These are phyloP conservation scores for Rhinolophus sinicus DNA, from an alignment of 2,113 vertebrate species.

Conservation along the genomic window DNA sequence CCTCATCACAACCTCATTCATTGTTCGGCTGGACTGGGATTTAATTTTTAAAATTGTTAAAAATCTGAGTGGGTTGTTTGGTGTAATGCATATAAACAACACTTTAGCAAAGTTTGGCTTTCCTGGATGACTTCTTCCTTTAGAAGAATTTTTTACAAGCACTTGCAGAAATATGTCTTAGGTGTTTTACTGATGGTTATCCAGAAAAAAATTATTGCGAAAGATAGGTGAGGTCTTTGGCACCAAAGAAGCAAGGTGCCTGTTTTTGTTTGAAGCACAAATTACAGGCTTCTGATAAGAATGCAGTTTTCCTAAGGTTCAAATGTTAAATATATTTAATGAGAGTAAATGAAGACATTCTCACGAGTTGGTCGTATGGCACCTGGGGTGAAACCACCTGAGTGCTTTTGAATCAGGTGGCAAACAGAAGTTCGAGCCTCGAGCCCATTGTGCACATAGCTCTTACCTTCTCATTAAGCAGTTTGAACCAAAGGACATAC, in stretches of 20 bases:
- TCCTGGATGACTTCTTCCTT: constrained; percentile 42
- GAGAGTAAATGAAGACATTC: not conserved
- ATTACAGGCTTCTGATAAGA: not conserved
- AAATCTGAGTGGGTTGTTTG: constrained; percentile 65
- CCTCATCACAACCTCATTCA: not conserved
- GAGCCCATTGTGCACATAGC: not conserved
- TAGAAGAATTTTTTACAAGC: constrained; percentile 56
- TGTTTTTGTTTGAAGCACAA: not conserved
- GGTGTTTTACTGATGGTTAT: not conserved
- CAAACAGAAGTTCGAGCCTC: not conserved
- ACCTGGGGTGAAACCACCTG: not conserved
- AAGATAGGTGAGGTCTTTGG: not conserved
- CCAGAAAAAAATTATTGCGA: not conserved
- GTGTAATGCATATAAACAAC: constrained; percentile 77
- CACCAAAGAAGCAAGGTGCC: not conserved
- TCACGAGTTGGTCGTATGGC: not conserved
- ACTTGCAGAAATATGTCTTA: constrained; percentile 17
- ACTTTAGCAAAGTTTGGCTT: constrained; percentile 78
- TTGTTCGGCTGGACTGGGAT: constrained; percentile 45
- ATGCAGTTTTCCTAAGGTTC: not conserved
- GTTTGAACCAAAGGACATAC: not conserved
- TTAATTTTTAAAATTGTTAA: constrained; percentile 66
- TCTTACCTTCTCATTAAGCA: not conserved
- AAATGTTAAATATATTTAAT: not conserved
- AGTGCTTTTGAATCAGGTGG: not conserved